phyloP scores from a whole-genome alignment of 2,888 invertebrate species.

The Xestia rhomboidea region DNA sequence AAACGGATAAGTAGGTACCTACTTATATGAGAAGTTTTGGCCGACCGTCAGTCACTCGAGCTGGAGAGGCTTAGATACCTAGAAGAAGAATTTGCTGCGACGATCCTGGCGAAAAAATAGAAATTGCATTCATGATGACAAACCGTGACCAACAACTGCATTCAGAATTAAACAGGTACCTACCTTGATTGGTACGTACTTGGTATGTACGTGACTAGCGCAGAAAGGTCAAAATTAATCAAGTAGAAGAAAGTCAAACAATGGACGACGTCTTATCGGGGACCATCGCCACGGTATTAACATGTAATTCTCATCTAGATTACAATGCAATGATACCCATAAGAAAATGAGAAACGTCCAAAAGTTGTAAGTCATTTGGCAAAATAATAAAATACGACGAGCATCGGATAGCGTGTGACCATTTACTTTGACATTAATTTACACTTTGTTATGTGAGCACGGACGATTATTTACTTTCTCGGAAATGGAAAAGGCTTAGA shows the following conservation, averaged over 20 bases:
- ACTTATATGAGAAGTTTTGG: too few relatives aligned
- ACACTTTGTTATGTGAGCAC: slow-evolving; percentile 32
- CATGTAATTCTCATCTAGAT: slow-evolving; percentile 18
- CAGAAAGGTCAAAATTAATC: slow-evolving; percentile 12
- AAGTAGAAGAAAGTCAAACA: slow-evolving; percentile 27
- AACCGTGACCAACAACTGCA: not conserved
- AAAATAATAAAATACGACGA: slow-evolving; percentile 7
- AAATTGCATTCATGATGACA: not conserved
- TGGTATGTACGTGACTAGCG: not conserved
- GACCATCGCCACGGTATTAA: not conserved
- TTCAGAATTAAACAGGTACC: not conserved
- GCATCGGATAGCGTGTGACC: slow-evolving; percentile 17
- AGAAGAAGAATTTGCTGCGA: not conserved
- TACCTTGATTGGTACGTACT: not conserved
- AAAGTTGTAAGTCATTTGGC: slow-evolving; percentile 11
- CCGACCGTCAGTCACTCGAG: not conserved
- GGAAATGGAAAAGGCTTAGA: slow-evolving; percentile 24
- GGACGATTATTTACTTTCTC: slow-evolving; percentile 40
- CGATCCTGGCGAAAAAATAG: not conserved
- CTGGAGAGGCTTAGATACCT: not conserved
- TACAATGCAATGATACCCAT: not conserved
- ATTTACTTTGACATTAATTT: slow-evolving; percentile 48
- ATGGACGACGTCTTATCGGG: slow-evolving; percentile 15
- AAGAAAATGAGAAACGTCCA: slow-evolving; percentile 18
- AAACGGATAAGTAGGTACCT: not conserved